Base-by-base conservation (phyloP, 2,113 vertebrate species). In the Carlito syrichta region DNA sequence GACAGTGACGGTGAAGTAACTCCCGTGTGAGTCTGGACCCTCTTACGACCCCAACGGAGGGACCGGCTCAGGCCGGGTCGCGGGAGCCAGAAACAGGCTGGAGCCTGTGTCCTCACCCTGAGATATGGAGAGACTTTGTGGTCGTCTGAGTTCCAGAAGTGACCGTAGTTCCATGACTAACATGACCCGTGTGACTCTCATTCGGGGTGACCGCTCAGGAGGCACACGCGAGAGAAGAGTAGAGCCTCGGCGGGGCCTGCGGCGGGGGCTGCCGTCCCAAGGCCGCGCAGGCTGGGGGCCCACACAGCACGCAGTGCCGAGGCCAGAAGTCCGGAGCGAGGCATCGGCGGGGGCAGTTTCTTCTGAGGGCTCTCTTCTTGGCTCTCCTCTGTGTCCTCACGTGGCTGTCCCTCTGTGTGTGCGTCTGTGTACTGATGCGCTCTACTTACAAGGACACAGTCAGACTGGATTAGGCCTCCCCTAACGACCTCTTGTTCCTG, bases 201-300 rank as follows among this genome's bases (percentile, higher is more conserved):
- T 56, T 74, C 58, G 25, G 32, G 56, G 38, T 56, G 86, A 89
- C 54, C 63, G 43, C 56, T 30, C 8, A 63, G 38, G 68, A 56
- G 43, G 30, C 58, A 32, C 0, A 12, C 3, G 3, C n/a, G 22
- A 54, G n/a, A 63, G 22, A 88, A 54, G 2, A 25, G 30, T 10
- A 71, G 22, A 45, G 14, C 5, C 16, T 3, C 0, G 10, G 4
- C 2, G 14, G 12, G 9, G 0, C 16, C 38, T 7, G 12, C 38
- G 8, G 12, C 38, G 8, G 14, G 20, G 48, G 68, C 68, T 71
- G 68, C 68, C n/a, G n/a, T n/a, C n/a, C n/a, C n/a, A n/a, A n/a
- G n/a, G n/a, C n/a, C n/a, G n/a, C n/a, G n/a, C n/a, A n/a, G n/a
- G n/a, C n/a, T n/a, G n/a, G n/a, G n/a, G n/a, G n/a, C n/a, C n/a